phyloP scores from a whole-genome alignment of 2,797 vertebrate genomes.

The Paedocypris micromegethes region DNA sequence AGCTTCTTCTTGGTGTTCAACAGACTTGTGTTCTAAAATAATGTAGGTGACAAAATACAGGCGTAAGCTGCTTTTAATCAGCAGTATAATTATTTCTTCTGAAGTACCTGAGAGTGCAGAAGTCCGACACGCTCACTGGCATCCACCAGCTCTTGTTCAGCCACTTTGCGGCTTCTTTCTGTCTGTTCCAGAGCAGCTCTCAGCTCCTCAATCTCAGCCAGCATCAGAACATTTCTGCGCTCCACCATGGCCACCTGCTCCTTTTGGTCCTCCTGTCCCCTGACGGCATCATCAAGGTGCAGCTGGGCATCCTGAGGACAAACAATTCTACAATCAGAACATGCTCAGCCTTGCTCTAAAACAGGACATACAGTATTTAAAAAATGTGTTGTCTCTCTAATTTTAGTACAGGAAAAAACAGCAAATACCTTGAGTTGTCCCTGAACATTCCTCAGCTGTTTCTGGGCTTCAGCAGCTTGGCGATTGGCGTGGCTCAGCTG shows the following conservation, averaged over 20 bases:
- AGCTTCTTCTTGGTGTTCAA: constrained; percentile 78
- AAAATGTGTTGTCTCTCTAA: too few species aligned
- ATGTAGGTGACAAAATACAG: too few species aligned
- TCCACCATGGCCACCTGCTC: constrained; percentile 82
- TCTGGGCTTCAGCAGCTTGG: constrained; percentile 78
- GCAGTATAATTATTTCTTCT: too few species aligned
- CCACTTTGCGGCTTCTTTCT: constrained; percentile 72
- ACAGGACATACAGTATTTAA: too few species aligned
- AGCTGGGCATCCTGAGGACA: constrained; percentile 72
- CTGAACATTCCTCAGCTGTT: constrained; percentile 77
- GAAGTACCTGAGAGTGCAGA: constrained; percentile 63
- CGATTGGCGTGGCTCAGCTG: constrained; percentile 81
- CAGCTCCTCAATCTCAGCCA: constrained; percentile 80
- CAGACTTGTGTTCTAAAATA: constrained; percentile 75
- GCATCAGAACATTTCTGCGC: constrained; percentile 75
- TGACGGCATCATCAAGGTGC: constrained; percentile 77
- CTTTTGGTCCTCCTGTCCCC: constrained; percentile 78
- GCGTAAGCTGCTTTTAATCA: too few species aligned
- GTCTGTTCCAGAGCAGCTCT: constrained; percentile 78
- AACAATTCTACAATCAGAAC: neutral
- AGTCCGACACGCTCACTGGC: constrained; percentile 76
- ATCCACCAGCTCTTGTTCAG: constrained; percentile 80
- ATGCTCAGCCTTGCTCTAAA: too few species aligned
- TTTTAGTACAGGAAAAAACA: too few species aligned
- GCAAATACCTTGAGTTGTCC: constrained; percentile 78